Percentiles rank a stretch among this genome's conserved stretches.
Conservation (phyloP, 2,113 vertebrate genomes). For the Eurystomus gularis region DNA sequence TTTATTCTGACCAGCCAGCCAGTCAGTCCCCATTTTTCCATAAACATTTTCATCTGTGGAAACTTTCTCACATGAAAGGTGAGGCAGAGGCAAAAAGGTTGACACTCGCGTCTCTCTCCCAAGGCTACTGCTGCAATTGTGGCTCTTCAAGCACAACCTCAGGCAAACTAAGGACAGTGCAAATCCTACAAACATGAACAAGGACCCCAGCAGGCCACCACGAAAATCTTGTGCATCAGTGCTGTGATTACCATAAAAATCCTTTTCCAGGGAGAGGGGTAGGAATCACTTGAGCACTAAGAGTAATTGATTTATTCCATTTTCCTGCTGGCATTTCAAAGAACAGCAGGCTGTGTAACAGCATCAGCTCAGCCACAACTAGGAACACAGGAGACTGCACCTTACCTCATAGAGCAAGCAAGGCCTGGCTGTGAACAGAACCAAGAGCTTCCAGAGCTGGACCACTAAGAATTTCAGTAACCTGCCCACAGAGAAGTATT, state of each 20-base stretch:
- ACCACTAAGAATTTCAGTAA: not conserved
- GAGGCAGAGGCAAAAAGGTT: not conserved
- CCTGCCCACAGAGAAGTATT: not conserved
- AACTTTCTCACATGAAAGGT: not conserved
- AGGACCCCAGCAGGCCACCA: not conserved
- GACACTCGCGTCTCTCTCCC: not conserved
- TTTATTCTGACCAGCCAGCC: not conserved
- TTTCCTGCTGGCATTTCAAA: not conserved
- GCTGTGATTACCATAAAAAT: not conserved
- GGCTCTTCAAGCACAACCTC: not conserved
- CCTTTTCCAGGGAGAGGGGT: not conserved
- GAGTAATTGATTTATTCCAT: not conserved
- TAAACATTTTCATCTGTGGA: not conserved
- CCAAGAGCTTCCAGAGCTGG: not conserved
- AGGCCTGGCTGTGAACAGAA: not conserved
- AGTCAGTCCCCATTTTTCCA: not conserved
- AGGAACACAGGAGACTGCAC: not conserved
- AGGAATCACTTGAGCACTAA: not conserved
- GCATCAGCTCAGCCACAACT: not conserved
- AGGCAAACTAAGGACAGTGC: not conserved
- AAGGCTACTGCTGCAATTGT: not conserved
- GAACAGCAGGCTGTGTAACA: not conserved
- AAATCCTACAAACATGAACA: not conserved
- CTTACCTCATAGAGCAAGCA: not conserved
- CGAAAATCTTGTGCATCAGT: not conserved